Evolutionary conservation across 2,888 invertebrate species (phyloP).

Genomic region (Branchinecta sandiegonensis): DNA sequence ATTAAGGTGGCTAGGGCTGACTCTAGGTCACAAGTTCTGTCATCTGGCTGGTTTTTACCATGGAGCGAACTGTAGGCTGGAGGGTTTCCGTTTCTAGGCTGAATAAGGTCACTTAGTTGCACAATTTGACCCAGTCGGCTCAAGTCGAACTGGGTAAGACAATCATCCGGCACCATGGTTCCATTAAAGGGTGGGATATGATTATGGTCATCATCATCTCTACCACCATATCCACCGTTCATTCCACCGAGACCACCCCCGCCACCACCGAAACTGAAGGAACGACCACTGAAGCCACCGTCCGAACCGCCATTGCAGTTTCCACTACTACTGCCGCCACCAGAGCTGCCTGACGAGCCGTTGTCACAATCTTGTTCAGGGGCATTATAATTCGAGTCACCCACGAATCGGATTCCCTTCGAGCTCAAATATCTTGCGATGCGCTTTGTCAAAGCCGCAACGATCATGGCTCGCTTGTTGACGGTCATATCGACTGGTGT

Average conservation of each 20-base stretch:
- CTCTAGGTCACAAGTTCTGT: slow-evolving; percentile 7
- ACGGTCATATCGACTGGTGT: slow-evolving; percentile 22
- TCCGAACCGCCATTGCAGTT: slow-evolving; percentile 37
- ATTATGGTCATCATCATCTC: slow-evolving; percentile 31
- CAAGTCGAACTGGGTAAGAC: slow-evolving; percentile 27
- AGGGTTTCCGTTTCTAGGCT: slow-evolving; percentile 34
- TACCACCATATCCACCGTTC: slow-evolving; percentile 33
- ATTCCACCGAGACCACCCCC: slow-evolving; percentile 45
- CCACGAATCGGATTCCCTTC: neutral
- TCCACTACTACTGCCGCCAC: slow-evolving; percentile 29
- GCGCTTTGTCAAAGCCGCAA: slow-evolving; percentile 16
- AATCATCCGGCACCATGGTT: slow-evolving; percentile 29
- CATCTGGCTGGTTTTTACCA: neutral
- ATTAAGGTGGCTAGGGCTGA: neutral
- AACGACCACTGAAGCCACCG: slow-evolving; percentile 45
- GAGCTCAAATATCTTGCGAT: neutral
- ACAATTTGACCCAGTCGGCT: slow-evolving; percentile 41
- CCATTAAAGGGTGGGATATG: slow-evolving; percentile 21
- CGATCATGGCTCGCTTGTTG: neutral
- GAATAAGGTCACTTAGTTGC: slow-evolving; percentile 46
- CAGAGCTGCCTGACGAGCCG: slow-evolving; percentile 35
- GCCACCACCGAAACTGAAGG: slow-evolving; percentile 37
- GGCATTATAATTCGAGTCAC: neutral
- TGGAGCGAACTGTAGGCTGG: neutral
- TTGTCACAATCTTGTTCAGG: slow-evolving; percentile 21